Evolutionary conservation across 2,888 invertebrate species (phyloP).

Genomic region (Tiphia femorata): DNA sequence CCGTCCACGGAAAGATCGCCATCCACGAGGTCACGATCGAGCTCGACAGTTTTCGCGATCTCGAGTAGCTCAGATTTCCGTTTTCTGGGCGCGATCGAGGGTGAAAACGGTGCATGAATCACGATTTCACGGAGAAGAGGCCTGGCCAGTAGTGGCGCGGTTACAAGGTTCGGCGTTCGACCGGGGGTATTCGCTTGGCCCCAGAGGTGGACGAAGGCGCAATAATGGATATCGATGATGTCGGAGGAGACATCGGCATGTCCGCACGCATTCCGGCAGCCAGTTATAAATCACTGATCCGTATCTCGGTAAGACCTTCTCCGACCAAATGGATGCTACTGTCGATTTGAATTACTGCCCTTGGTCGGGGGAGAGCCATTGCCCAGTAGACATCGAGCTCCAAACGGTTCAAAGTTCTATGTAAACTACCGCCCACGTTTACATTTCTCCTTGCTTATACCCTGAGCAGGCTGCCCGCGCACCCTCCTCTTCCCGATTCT

Average conservation of each 20-base stretch:
- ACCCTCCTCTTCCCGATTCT: not conserved
- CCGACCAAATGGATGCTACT: slow-evolving; percentile 57
- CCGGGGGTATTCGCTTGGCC: slow-evolving; percentile 20
- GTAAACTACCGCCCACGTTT: slow-evolving; percentile 56
- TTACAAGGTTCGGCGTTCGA: slow-evolving; percentile 14
- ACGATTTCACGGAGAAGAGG: slow-evolving; percentile 3
- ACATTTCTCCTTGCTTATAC: slow-evolving; percentile 42
- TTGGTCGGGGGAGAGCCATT: slow-evolving; percentile 41
- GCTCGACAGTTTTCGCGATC: too few relatives aligned
- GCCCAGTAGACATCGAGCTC: slow-evolving; percentile 40
- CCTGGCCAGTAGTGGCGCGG: not conserved
- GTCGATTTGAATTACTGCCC: slow-evolving; percentile 58
- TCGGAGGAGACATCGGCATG: slow-evolving; percentile 46
- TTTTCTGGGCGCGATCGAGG: too few relatives aligned
- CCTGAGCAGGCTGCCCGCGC: too few relatives aligned
- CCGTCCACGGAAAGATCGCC: too few relatives aligned
- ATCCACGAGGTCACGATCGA: too few relatives aligned
- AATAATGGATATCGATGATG: slow-evolving; percentile 52
- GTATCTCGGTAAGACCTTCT: slow-evolving; percentile 48
- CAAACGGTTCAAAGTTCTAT: slow-evolving; percentile 52
- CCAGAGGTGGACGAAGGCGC: slow-evolving; percentile 28
- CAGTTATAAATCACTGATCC: slow-evolving; percentile 56
- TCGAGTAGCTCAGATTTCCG: too few relatives aligned
- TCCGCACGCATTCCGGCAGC: slow-evolving; percentile 57
- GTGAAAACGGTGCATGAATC: not conserved